Percentiles rank a stretch among this genome's conserved stretches.
Evolutionary conservation across 2,888 invertebrate genomes (phyloP).

Genomic region (Lepidonotus clava): DNA sequence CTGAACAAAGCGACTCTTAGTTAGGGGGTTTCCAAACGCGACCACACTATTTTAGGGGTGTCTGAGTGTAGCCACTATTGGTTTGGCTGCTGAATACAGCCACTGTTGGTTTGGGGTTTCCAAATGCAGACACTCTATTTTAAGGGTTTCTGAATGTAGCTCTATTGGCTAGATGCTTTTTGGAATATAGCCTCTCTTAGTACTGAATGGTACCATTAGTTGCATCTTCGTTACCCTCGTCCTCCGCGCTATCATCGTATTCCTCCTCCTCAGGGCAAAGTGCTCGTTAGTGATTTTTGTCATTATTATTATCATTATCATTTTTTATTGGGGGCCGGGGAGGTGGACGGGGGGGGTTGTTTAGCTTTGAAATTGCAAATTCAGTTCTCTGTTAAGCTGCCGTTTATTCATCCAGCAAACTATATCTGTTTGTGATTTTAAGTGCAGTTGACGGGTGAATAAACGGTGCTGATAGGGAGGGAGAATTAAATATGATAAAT

Average conservation of each 20-base stretch:
- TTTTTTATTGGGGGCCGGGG: too few relatives aligned
- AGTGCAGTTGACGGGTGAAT: too few relatives aligned
- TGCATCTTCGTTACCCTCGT: background rate
- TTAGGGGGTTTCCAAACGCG: background rate
- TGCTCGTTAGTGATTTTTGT: too few relatives aligned
- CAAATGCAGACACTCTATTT: background rate
- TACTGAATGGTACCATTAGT: background rate
- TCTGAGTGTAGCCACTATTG: background rate
- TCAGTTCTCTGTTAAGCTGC: too few relatives aligned
- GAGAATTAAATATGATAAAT: too few relatives aligned
- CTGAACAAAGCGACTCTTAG: background rate
- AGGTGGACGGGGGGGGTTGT: too few relatives aligned
- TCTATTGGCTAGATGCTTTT: background rate
- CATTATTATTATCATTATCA: too few relatives aligned
- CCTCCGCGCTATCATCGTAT: background rate
- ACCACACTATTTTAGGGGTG: background rate
- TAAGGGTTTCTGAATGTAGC: background rate
- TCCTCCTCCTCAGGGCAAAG: background rate
- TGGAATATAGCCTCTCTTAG: background rate
- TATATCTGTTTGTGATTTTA: too few relatives aligned
- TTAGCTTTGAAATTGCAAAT: too few relatives aligned
- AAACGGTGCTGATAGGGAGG: too few relatives aligned
- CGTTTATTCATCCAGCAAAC: too few relatives aligned
- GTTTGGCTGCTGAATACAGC: background rate
- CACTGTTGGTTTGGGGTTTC: too few relatives aligned